Base-by-base conservation (phyloP, 2,113 vertebrate genomes). In the Aix galericulata region DNA sequence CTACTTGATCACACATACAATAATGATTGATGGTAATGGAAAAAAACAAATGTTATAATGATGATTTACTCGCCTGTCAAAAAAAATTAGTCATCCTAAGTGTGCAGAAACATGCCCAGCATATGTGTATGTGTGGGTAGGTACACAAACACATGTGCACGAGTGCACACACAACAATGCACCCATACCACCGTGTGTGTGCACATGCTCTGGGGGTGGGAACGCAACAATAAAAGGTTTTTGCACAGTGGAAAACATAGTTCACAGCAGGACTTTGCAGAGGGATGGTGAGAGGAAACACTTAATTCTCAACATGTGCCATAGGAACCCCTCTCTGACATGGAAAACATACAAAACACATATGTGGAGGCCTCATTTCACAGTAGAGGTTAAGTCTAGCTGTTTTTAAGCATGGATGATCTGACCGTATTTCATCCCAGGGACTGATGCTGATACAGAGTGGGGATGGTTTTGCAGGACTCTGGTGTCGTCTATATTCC, bases 21-120 rank as follows among this genome's bases (percentile, higher is more conserved):
- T 85, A 94, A 76, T 89, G 96, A 96, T 89, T 92, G 95, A 97
- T 85, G 91, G 81, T 91, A 96, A 95, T 71, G 81, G 88, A 58
- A 93, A 91, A 94, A 96, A 96, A 79, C 93, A 94, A 96, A 94
- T 86, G 77, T 67, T 85, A 15, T 95, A 78, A 89, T 4, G 66
- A 91, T 94, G 91, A 96, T 96, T 95, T 96, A 91, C 94, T 93
- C 6, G n/a, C 77, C 77, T 96, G 94, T 95, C 94, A 95, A 63
- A 82, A 88, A 94, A 94, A 79, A 92, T 93, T 55, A 96, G 93
- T 76, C 80, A 86, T 85, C 83, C 74, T 13, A 40, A 31, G 50
- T 80, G 50, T 42, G 50, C 20, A 85, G 86, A 82, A 66, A 23
- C 73, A 4, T 18, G 34, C 66, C 55, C 15, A 10, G 83, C 63